Base-by-base conservation (phyloP, 2,888 invertebrate genomes). In the Hecatera dysodea region DNA sequence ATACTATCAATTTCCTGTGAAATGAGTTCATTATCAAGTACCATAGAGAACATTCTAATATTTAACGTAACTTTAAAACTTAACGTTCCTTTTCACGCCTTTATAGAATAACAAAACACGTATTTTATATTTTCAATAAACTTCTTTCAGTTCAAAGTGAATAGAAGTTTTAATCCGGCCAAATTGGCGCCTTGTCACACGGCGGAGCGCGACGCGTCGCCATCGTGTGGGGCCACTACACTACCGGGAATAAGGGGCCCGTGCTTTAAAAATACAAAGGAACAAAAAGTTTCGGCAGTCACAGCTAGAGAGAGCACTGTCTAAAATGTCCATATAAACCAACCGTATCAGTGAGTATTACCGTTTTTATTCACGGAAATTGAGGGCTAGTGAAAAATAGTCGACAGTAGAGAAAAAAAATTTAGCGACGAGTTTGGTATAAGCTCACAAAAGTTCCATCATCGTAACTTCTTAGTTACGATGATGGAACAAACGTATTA, bases 111-210 rank as follows among this genome's bases (percentile, higher is more conserved):
- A 80, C 61, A 73, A 80, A 77, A 76, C 61, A 71, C 72, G 70
- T 70, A 83, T 71, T 83, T 81, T 80, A 68, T 78, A 79, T 78
- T 84, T 78, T 82, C 86, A 80, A 85, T 82, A 80, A 79, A 82
- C 72, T 84, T 81, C 75, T 77, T 84, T 82, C 83, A 77, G 73
- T 79, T 78, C 75, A 77, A 81, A 82, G 84, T 78, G 79, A 86
- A 85, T 80, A 76, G 81, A 82, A 80, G 77, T 82, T 86, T 86
- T 84, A 86, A 86, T 86, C 86, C 85, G 76, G 76, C 64, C 76
- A 84, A 84, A 86, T 86, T 86, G 85, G 83, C 83, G 85, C 80
- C 85, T 82, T 86, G 86, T 86, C 82, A 82, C 82, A 77, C 75
- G 73, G 75, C 66, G 78, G 80, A 74, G 80, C 72, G 75, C 78